Base-by-base conservation (phyloP, 2,797 vertebrate genomes). In the Typhlichthys eigenmanni region DNA sequence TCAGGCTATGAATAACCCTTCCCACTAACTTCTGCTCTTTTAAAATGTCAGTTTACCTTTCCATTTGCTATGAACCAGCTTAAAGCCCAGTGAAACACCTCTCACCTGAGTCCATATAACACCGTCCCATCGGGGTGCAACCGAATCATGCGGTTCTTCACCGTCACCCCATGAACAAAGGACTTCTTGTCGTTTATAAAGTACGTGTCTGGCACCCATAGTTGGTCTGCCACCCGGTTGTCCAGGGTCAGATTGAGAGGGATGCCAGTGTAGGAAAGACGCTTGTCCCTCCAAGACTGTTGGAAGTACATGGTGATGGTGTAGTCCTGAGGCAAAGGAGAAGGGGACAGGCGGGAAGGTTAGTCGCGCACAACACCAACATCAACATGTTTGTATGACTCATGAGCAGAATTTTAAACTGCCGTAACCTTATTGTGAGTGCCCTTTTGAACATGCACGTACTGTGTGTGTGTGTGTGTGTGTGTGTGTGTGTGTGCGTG, bases 181-280 rank as follows among this genome's bases (percentile, higher is more conserved):
- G 96, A 97, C 74, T 96, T 96, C 91, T 98, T 98, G 91, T 98
- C 95, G 60, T 98, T 98, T 71, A 94, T 95, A 85, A 98, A 98
- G 89, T 98, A 98, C 0, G 96, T 97, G 76, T 98, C 96, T 0
- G 95, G 95, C 55, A 97, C 96, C 95, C 96, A 97, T 50, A 98
- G 94, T 71, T 96, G 94, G 85, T 98, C 96, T 34, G 95, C 95
- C 62, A 96, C 95, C 52, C 96, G 93, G 87, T 97, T 98, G 87
- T 96, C 95, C 82, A 97, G 88, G 9, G 95, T 95, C 69, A 96
- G 92, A 68, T 96, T 97, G 81, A 97, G 87, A 47, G 95, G 95
- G 62, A 96, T 96, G 82, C 95, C 95, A 32, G 95, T 94, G 78
- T 97, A 96, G 49, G 95, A 96, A 5, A 96, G 92, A 17, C 95